These are phyloP conservation scores for Rachycentron canadum DNA, from an alignment of 2,797 vertebrate genomes.

Conservation along the genomic window DNA sequence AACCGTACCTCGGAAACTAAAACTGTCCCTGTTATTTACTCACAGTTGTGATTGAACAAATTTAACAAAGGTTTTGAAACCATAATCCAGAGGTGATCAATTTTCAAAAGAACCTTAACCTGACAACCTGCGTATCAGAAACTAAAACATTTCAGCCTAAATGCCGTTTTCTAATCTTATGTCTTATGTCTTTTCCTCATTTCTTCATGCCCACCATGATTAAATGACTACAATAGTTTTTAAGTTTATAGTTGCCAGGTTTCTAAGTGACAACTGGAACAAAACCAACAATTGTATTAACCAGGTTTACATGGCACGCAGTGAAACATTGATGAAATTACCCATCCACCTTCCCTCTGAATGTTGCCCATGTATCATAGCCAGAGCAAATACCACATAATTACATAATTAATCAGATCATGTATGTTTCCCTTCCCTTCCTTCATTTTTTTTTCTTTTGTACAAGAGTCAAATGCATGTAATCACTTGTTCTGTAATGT, in stretches of 20 bases:
- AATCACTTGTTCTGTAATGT: constrained; percentile 83
- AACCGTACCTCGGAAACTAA: background rate
- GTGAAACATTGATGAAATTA: constrained; percentile 77
- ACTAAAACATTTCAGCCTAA: background rate
- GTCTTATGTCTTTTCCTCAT: too few species aligned
- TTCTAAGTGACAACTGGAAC: constrained; percentile 34
- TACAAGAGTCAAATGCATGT: constrained; percentile 81
- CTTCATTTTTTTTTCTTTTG: constrained; percentile 72
- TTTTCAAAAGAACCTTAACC: background rate
- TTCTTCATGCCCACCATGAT: background rate
- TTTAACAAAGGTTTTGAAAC: background rate
- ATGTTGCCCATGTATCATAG: constrained; percentile 76
- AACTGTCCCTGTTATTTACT: background rate
- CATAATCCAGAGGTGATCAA: background rate
- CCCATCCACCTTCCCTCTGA: constrained; percentile 65
- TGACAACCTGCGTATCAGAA: background rate
- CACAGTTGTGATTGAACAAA: background rate
- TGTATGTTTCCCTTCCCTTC: constrained; percentile 74
- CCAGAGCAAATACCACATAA: constrained; percentile 79
- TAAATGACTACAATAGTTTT: constrained; percentile 20
- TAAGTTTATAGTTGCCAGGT: constrained; percentile 10
- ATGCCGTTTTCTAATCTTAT: background rate
- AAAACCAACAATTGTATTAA: constrained; percentile 58
- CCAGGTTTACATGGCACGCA: constrained; percentile 49
- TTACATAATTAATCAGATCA: constrained; percentile 85